phyloP scores from a whole-genome alignment of 2,113 vertebrate genomes.

The Todiramphus chloris region DNA sequence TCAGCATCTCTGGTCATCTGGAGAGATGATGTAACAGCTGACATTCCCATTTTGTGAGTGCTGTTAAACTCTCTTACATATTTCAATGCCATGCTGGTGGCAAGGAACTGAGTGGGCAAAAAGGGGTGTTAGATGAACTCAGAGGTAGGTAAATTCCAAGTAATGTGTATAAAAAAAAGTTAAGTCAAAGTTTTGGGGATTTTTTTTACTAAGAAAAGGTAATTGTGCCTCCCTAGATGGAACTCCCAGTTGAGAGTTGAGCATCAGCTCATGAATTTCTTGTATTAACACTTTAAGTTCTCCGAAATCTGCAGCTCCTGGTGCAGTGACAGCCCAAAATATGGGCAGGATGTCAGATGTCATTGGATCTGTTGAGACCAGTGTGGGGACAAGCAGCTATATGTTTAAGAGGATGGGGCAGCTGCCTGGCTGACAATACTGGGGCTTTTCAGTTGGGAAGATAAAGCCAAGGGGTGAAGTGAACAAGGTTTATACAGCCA shows the following conservation, averaged over 20 bases:
- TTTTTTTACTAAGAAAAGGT: background rate
- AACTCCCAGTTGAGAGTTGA: background rate
- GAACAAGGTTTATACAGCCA: background rate
- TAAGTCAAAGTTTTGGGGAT: background rate
- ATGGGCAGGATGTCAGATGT: background rate
- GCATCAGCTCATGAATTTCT: background rate
- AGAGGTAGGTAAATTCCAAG: background rate
- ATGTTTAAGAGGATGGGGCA: background rate
- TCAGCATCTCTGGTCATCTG: background rate
- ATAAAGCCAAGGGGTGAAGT: background rate
- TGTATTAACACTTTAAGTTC: background rate
- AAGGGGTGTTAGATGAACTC: background rate
- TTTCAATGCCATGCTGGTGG: background rate
- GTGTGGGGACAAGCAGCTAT: background rate
- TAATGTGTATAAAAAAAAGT: background rate
- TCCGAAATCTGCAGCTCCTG: rapidly evolving
- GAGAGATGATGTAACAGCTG: background rate
- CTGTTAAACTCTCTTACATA: background rate
- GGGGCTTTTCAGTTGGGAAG: background rate
- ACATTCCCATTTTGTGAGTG: background rate
- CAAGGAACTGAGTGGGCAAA: background rate
- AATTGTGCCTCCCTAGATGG: background rate
- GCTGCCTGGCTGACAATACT: background rate
- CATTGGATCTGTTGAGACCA: background rate
- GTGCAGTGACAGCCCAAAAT: background rate